Conservation (phyloP, 1,140 invertebrate species). For the Meloidogyne hapla region DNA sequence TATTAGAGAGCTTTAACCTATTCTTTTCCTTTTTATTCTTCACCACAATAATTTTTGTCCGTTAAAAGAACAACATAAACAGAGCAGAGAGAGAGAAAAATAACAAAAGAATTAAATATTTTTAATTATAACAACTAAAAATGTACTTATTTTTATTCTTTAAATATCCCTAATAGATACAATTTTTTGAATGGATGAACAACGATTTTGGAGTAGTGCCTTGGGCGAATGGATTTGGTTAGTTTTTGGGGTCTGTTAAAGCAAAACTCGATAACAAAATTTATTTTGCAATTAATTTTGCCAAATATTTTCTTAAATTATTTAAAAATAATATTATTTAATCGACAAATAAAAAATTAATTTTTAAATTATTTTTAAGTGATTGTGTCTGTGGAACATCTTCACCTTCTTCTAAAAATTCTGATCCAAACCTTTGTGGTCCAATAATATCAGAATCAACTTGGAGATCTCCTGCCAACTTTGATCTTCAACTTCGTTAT, state of each 20-base stretch:
- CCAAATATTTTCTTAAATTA: not conserved
- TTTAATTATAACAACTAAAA: too few relatives aligned
- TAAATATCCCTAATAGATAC: too few relatives aligned
- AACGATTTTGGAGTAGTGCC: conserved; percentile 38
- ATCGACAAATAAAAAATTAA: not conserved
- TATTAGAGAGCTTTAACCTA: not conserved
- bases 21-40: not conserved
- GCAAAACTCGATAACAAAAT: not conserved
- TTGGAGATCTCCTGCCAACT: conserved; percentile 16
- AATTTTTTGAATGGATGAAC: conserved; percentile 30
- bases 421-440: not conserved
- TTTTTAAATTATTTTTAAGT: conserved; percentile 1
- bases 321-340: not conserved
- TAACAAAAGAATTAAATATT: too few relatives aligned
- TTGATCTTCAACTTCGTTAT: conserved; percentile 20
- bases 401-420: not conserved
- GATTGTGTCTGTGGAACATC: conserved; percentile 36
- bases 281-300: too few relatives aligned
- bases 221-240: conserved; percentile 36
- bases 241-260: not conserved
- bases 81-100: too few relatives aligned
- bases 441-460: conserved; percentile 8
- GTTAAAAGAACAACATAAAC: not conserved
- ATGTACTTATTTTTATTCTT: too few relatives aligned
- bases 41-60: not conserved